Base-by-base conservation (phyloP, 2,113 vertebrate species). In the Sinocyclocheilus maitianheensis region DNA sequence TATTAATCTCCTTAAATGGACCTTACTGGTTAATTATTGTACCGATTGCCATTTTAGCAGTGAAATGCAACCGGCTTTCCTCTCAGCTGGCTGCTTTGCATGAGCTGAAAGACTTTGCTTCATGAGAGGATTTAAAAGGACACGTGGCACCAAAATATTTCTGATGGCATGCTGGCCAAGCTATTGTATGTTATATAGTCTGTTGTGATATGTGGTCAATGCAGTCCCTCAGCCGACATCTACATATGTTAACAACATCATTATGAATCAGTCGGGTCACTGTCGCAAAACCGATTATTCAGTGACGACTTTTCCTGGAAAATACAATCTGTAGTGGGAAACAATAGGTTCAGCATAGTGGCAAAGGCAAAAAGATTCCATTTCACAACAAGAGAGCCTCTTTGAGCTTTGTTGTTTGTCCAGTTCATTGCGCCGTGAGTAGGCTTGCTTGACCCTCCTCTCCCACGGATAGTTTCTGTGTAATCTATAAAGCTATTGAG, bases 401-500 rank as follows among this genome's bases (percentile, higher is more conserved):
- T 82, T 83, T 87, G 85, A 48, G 26, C 7, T 65, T 72, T 78
- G 80, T 77, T 67, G 76, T 85, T 88, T 85, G 82, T 85, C 62
- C 51, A 83, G 85, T 74, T 85, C 85, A 85, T 53, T 90, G 82
- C 79, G 5, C n/a, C 46, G 30, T 43, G 87, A 90, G 87, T 88
- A 76, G 85, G 85, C 80, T 80, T 30, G 85, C 80, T 80, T 30
- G 83, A 85, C 85, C 81, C 89, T 83, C 26, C 69, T 87, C 85
- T 90, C 89, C 89, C 89, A 90, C 85, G 67, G 85, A 83, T 77
- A 79, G 58, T 81, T 81, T 87, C 78, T 77, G 83, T 72, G 87
- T 80, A 87, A 88, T 88, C 89, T 87, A 87, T 88, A 65, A 81
- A 85, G 85, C 87, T 77, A 90, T 85, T 90, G 81, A 85, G 22